Evolutionary conservation across 2,113 vertebrate genomes (phyloP).

Genomic region (Addax nasomaculatus): DNA sequence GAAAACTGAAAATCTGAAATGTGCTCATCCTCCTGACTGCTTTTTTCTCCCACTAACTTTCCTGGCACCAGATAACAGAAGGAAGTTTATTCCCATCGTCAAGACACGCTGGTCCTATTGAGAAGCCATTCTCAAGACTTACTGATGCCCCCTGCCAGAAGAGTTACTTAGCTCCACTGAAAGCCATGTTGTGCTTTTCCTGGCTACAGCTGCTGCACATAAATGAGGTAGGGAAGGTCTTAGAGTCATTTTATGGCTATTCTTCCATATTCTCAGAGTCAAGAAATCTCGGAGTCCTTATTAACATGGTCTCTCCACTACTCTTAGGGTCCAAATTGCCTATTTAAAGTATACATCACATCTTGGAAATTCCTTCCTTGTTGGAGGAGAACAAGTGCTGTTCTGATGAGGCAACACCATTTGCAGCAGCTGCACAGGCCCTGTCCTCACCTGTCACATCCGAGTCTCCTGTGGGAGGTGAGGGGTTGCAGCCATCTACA

Average conservation of each 20-base stretch:
- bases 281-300: not conserved
- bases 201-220: not conserved
- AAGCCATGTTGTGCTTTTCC: not conserved
- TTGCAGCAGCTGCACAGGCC: not conserved
- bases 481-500: not conserved
- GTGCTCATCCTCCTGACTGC: not conserved
- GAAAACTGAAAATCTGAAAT: slow-evolving; percentile 1
- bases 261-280: not conserved
- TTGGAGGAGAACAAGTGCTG: not conserved
- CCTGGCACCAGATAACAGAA: not conserved
- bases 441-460: not conserved
- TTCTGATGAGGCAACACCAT: not conserved
- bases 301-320: not conserved
- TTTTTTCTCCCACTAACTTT: not conserved
- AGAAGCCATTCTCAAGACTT: not conserved
- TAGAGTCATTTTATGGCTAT: not conserved
- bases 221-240: not conserved
- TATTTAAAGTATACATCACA: not conserved
- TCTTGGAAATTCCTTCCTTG: not conserved
- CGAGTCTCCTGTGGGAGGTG: not conserved
- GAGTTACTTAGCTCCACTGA: not conserved
- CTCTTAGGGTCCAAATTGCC: not conserved
- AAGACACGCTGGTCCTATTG: not conserved
- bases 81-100: not conserved
- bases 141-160: not conserved